Conservation (phyloP, 2,113 vertebrate species). For the Polypterus senegalus region DNA sequence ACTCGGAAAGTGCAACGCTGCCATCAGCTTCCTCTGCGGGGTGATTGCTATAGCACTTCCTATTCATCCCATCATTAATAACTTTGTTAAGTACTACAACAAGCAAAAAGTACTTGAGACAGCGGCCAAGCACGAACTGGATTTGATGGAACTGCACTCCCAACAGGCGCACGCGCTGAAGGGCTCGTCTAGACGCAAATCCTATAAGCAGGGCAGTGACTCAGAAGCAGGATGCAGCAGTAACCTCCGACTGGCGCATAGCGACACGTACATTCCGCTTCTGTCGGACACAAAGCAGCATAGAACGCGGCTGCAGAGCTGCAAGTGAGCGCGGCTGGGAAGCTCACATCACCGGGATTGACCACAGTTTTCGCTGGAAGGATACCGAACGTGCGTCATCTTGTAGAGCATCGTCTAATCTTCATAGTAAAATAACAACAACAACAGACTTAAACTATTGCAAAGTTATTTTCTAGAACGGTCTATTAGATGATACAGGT, state of each 20-base stretch:
- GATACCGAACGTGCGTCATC: slow-evolving; percentile 2
- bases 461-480: background rate
- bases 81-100: slow-evolving; percentile 92
- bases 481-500: background rate
- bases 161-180: slow-evolving; percentile 27
- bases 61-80: slow-evolving; percentile 95
- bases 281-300: slow-evolving; percentile 57
- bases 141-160: slow-evolving; percentile 85
- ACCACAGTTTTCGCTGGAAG: slow-evolving; percentile 9
- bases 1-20: slow-evolving; percentile 86
- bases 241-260: slow-evolving; percentile 55
- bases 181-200: slow-evolving; percentile 15
- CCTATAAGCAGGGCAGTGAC: slow-evolving; percentile 21
- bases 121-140: slow-evolving; percentile 81
- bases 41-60: slow-evolving; percentile 90
- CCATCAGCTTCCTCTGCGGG: slow-evolving; percentile 90
- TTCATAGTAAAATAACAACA: background rate
- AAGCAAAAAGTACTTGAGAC: slow-evolving; percentile 91
- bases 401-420: background rate
- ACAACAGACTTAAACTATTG: no score
- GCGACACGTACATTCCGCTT: slow-evolving; percentile 67
- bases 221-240: slow-evolving; percentile 39
- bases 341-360: slow-evolving; percentile 6
- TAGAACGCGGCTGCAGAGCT: slow-evolving; percentile 57
- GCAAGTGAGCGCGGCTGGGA: slow-evolving; percentile 39